phyloP scores from a whole-genome alignment of 1,140 invertebrate species.

The Euwallacea fornicatus region DNA sequence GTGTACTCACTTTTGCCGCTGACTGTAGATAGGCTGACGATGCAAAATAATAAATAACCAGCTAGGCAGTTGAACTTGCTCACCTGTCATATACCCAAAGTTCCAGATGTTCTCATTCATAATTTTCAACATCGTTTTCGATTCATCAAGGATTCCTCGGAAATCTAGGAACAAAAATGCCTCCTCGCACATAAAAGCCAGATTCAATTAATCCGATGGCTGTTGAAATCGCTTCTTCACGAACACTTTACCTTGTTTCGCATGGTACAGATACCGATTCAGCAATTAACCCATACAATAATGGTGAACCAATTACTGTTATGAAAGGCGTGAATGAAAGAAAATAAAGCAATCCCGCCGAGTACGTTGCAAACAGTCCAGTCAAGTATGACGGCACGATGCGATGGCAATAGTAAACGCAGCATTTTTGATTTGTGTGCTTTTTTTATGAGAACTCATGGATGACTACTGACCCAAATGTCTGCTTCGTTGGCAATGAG shows the following conservation, averaged over 20 bases:
- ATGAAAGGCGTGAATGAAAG: conserved; percentile 10
- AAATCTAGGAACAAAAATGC: background rate
- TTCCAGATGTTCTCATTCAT: no score
- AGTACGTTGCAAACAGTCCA: conserved; percentile 13
- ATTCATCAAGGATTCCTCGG: background rate
- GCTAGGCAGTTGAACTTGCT: no score
- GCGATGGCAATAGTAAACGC: conserved; percentile 18
- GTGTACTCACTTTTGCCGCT: no score
- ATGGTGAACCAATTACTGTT: conserved; percentile 16
- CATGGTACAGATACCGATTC: background rate
- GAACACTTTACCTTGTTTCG: background rate
- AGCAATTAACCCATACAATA: conserved; percentile 8
- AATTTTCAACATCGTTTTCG: no score
- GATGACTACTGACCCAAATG: conserved; percentile 29
- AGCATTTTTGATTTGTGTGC: conserved; percentile 13
- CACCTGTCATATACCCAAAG: no score
- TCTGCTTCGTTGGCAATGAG: conserved; percentile 1
- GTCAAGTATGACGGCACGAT: conserved; percentile 22
- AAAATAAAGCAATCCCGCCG: conserved; percentile 18
- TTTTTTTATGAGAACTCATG: conserved; percentile 17
- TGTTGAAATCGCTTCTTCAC: no score
- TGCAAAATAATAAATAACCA: no score
- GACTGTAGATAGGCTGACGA: no score
- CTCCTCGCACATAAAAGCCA: no score
- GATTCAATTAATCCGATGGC: no score